phyloP scores from a whole-genome alignment of 2,113 vertebrate genomes.

The Hylia prasina region DNA sequence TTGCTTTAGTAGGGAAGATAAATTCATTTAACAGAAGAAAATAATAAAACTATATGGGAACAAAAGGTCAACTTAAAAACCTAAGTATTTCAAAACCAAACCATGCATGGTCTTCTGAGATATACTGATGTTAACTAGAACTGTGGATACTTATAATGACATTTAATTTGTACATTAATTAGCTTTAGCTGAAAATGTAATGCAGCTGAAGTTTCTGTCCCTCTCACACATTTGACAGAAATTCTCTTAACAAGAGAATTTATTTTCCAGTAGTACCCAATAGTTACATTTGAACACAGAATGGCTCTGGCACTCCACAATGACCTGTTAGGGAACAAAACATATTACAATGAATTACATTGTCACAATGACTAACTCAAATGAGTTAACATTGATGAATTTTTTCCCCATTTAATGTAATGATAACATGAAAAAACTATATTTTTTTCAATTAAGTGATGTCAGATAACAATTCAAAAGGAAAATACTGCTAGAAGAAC shows the following conservation, averaged over 20 bases:
- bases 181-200: not conserved
- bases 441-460: not conserved
- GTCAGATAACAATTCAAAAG: slow-evolving; percentile 2
- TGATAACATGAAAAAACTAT: not conserved
- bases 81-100: not conserved
- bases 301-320: not conserved
- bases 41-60: not conserved
- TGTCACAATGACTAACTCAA: not conserved
- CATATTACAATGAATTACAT: not conserved
- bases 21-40: not conserved
- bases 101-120: not conserved
- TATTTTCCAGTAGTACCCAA: not conserved
- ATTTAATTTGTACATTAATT: not conserved
- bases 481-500: not conserved
- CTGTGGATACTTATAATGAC: not conserved
- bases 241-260: not conserved
- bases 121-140: not conserved
- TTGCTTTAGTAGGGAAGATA: not conserved
- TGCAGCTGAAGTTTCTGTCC: not conserved
- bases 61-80: not conserved
- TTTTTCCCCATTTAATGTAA: not conserved
- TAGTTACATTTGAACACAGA: not conserved
- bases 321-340: not conserved
- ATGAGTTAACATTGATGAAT: not conserved
- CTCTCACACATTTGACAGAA: not conserved